Percentiles rank a stretch among this genome's conserved stretches.
These are phyloP conservation scores for Hyppa rectilinea DNA, from an alignment of 2,888 invertebrate genomes.

Conservation along the genomic window DNA sequence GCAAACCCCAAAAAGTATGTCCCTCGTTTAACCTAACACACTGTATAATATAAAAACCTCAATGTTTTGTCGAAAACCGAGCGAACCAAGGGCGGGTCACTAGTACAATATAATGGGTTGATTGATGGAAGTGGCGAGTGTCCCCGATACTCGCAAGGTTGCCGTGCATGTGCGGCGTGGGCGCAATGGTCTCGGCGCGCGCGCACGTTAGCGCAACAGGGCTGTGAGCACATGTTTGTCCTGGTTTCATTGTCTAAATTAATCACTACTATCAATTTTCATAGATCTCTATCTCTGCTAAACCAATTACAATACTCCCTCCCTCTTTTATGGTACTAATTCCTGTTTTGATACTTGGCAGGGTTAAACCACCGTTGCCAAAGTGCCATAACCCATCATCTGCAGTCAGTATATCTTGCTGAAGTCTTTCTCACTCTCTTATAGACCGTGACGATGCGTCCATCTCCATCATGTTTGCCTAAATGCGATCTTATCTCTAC, in stretches of 20 bases:
- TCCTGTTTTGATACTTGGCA: background rate
- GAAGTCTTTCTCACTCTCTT: background rate
- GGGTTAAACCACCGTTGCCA: background rate
- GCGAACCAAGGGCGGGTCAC: background rate
- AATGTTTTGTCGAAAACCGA: background rate
- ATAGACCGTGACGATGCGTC: background rate
- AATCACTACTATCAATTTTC: conserved; percentile 11
- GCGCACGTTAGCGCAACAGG: conserved; percentile 45
- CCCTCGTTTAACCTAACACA: no score
- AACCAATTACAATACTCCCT: background rate
- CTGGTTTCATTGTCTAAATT: conserved; percentile 24
- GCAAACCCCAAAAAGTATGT: no score
- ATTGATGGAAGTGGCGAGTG: conserved; percentile 53
- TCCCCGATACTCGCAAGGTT: conserved; percentile 67
- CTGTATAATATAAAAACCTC: no score
- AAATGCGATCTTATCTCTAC: background rate
- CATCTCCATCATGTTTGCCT: background rate
- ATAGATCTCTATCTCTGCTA: background rate
- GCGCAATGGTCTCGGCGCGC: conserved; percentile 52
- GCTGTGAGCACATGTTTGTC: conserved; percentile 29
- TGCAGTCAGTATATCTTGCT: background rate
- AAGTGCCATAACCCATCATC: no score
- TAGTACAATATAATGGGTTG: conserved; percentile 48
- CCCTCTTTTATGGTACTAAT: background rate
- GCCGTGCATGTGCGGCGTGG: conserved; percentile 48